These are phyloP conservation scores for Cataglyphis albicans DNA, from an alignment of 2,888 invertebrate species.

Conservation along the genomic window DNA sequence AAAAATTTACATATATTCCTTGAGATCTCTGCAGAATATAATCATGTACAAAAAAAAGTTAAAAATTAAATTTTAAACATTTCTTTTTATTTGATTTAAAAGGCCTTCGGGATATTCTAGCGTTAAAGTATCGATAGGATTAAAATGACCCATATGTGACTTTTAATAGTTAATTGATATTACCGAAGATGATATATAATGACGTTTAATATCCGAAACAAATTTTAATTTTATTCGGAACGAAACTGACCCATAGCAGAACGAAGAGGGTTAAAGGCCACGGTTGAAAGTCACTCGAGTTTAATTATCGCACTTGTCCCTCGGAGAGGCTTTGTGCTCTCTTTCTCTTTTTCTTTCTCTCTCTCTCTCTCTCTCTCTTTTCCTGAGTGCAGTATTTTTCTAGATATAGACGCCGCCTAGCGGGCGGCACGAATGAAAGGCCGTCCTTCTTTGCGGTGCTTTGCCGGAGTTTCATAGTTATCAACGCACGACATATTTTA, in stretches of 20 bases:
- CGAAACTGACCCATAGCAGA: slow-evolving; percentile 8
- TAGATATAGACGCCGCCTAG: slow-evolving; percentile 30
- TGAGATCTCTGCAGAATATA: too few species aligned
- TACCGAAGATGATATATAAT: neutral
- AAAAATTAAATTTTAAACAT: too few species aligned
- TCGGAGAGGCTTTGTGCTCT: slow-evolving; percentile 10
- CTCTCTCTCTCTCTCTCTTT: neutral
- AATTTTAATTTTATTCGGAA: slow-evolving; percentile 6
- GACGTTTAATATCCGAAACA: neutral
- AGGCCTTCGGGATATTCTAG: too few species aligned
- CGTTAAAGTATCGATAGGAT: too few species aligned
- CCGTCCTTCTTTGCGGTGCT: slow-evolving; percentile 37
- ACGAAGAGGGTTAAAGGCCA: slow-evolving; percentile 7
- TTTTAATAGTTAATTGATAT: neutral
- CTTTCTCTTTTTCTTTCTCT: neutral
- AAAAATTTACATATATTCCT: too few species aligned
- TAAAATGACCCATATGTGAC: too few species aligned
- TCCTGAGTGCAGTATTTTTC: slow-evolving; percentile 24
- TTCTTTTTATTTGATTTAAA: too few species aligned
- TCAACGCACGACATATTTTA: slow-evolving; percentile 57
- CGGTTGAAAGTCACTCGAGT: slow-evolving; percentile 39
- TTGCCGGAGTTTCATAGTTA: slow-evolving; percentile 34
- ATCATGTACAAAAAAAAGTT: too few species aligned
- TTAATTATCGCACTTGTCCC: slow-evolving; percentile 44
- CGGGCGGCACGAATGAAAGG: slow-evolving; percentile 31